Percentiles rank a stretch among this genome's conserved stretches.
phyloP scores from a whole-genome alignment of 2,797 vertebrate genomes.

The Tangara arthus region DNA sequence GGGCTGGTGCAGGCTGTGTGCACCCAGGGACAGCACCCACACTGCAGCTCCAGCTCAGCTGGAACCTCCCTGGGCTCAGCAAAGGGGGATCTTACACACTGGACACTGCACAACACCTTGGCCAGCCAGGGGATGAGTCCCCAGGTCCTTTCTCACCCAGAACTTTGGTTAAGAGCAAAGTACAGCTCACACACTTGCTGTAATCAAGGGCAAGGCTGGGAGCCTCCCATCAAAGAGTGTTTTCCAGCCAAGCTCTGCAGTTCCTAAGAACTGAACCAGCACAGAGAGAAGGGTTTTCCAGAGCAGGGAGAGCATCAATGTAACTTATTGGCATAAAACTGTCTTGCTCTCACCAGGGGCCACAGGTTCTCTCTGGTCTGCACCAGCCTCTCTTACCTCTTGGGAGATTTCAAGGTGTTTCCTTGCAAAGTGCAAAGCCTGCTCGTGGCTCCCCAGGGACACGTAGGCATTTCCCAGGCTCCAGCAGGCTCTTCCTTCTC shows the following conservation, averaged over 20 bases:
- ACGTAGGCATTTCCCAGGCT: constrained; percentile 94
- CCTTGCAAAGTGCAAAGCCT: constrained; percentile 88
- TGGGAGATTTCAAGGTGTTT: constrained; percentile 93
- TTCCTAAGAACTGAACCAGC: neutral
- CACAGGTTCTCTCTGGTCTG: neutral
- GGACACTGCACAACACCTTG: neutral
- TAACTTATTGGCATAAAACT: fast-evolving
- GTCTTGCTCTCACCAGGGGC: neutral
- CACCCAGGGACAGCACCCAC: fast-evolving
- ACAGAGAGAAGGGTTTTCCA: neutral
- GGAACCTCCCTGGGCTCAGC: neutral
- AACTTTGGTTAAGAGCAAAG: neutral
- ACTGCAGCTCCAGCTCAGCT: neutral
- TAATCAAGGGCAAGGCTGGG: neutral
- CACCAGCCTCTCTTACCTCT: constrained; percentile 79
- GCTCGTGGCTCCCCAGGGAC: constrained; percentile 88
- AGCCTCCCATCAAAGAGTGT: neutral
- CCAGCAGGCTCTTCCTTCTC: constrained; percentile 96
- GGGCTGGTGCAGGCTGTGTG: neutral
- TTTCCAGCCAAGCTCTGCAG: neutral
- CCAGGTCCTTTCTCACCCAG: neutral
- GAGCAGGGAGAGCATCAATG: neutral
- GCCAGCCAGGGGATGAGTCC: neutral
- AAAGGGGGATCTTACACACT: neutral
- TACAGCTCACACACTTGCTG: neutral